Base-by-base conservation (phyloP, 92 coral and sea anemone genomes). In the Epizoanthus stellaris region DNA sequence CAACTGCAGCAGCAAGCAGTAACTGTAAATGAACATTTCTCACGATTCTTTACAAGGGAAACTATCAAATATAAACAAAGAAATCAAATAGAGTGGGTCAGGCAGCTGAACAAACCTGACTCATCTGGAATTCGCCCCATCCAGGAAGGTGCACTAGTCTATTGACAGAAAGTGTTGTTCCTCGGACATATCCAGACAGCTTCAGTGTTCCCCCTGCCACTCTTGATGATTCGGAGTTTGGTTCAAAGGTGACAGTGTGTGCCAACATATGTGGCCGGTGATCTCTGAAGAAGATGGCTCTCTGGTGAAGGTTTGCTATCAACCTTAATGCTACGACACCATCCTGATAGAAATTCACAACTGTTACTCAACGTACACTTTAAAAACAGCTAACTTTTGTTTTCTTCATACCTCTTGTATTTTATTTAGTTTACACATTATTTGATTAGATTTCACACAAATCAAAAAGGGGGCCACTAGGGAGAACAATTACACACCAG, bases 71-170 rank as follows among this genome's bases (percentile, higher is more conserved):
- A 11, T 5, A 16, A 12, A 40, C 6, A 13, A 14, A 54, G 0
- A 11, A 4, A 38, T 25, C 5, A 59, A 53, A 39, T 49, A 49
- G 14, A 0, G 10, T 49, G 54, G 14, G 56, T 52, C 56, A 52
- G 56, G 56, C 40, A 19, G 8, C 21, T 19, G 6, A n/a, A 57
- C 56, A 14, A 75, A 97, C 99, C 94, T 97, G 99, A 16, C 88
- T 82, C 88, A 94, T 79, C 61, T 97, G 97, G 67, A 97, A 97
- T 77, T 93, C 95, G 67, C 99, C 99, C 91, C 87, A 95, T 4
- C 99, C 99, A 13, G 98, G 90, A 59, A 97, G 77, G 68, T 97
- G 97, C 56, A 95, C 94, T 59, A 97, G 89, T 80, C 96, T 89
- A 59, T 97, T 97, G 45, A 93, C 99, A 17, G 95, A 93, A 4